Percentiles rank a stretch among this genome's conserved stretches.
phyloP scores from a whole-genome alignment of 2,888 invertebrate species.

The Drosophila longiperda region DNA sequence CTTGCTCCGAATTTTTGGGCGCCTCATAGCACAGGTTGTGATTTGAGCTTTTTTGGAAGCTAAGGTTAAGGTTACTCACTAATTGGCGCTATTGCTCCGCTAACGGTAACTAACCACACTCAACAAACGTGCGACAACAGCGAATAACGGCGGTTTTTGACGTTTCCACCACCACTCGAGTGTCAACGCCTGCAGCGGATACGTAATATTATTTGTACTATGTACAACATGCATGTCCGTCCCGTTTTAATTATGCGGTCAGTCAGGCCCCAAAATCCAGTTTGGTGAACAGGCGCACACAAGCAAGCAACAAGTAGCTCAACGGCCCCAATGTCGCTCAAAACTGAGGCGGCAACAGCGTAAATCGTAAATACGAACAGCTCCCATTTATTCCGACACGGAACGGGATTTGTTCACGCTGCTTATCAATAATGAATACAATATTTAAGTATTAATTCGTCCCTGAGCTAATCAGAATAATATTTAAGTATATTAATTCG shows the following conservation, averaged over 20 bases:
- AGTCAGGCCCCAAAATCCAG: conserved; percentile 85
- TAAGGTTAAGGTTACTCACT: conserved; percentile 83
- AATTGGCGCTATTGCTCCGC: conserved; percentile 40
- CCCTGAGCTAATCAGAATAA: neutral
- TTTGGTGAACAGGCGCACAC: conserved; percentile 84
- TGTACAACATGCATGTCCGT: conserved; percentile 60
- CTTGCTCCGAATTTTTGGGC: conserved; percentile 72
- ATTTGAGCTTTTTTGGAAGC: conserved; percentile 84
- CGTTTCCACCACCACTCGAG: conserved; percentile 18
- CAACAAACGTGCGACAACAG: conserved; percentile 31
- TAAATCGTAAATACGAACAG: conserved; percentile 42
- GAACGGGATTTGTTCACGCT: conserved; percentile 9
- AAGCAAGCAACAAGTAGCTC: conserved; percentile 55
- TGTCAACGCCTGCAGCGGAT: conserved; percentile 31
- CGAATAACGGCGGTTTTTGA: conserved; percentile 13
- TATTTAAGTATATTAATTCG: neutral
- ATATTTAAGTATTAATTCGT: neutral
- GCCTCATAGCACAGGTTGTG: conserved; percentile 83
- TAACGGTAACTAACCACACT: conserved; percentile 67
- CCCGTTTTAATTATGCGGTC: conserved; percentile 81
- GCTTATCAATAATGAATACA: conserved; percentile 22
- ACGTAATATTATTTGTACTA: neutral
- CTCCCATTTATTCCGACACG: conserved; percentile 18
- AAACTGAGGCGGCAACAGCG: conserved; percentile 30
- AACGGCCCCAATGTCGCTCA: conserved; percentile 33